Base-by-base conservation (phyloP, 1,140 invertebrate genomes). In the Gryllus bimaculatus region DNA sequence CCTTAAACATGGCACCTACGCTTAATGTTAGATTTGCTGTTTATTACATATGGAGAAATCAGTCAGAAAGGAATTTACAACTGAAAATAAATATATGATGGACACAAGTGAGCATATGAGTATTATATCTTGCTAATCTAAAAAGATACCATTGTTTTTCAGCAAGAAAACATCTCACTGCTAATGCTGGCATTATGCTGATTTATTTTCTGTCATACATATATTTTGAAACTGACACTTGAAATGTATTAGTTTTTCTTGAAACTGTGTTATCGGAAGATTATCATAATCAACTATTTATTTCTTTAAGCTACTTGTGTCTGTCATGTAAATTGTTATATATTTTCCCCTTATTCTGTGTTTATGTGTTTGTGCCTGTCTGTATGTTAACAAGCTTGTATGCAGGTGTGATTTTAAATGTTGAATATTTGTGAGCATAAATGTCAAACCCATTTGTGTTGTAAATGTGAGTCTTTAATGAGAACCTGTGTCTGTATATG, bases 291-390 rank as follows among this genome's bases (percentile, higher is more conserved):
- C 26, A 39, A 39, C 26, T 5, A 39, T 39, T 39, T 39, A 39
- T 39, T 39, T 39, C 26, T 66, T 66, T 10, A 10, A 66, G n/a
- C 18, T 48, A 88, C 87, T 88, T 87, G 87, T 88, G 87, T 88
- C 87, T 87, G 87, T 87, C 87, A 88, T 86, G 86, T 85, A 79
- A 85, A 86, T 84, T 85, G 86, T 84, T 86, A 84, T 85, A 83
- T 86, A 85, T 79, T 73, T 87, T 86, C 84, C 83, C 84, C 82
- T 39, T 84, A 83, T 82, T 85, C 82, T 82, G 84, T 79, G 83
- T 86, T 85, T 83, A 86, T 87, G 85, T 86, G 78, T 79, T 47
- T 75, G 74, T 20, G 76, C 48, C 76, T 77, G 76, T 77, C 73
- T 39, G 76, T 77, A 47, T 77, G 76, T 77, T 18, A 77, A 48